A percentile compares a stretch with the other conserved stretches of the same genome.
Evolutionary conservation across 2,113 vertebrate species (phyloP).

Genomic region (Lycocorax pyrrhopterus): DNA sequence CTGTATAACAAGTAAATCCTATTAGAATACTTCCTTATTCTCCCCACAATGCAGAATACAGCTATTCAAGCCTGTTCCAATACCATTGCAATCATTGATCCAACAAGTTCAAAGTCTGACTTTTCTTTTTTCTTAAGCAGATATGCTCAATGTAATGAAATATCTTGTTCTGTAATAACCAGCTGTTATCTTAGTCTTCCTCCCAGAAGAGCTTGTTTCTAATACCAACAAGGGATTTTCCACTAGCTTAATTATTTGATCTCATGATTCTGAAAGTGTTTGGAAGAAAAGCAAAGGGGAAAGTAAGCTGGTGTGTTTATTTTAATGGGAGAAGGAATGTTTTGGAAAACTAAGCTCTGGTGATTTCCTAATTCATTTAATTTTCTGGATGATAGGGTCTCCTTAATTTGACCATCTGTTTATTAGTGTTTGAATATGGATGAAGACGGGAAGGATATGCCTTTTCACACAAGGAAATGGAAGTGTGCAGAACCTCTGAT

Average conservation of each 20-base stretch:
- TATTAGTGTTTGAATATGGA: slow-evolving; percentile 45
- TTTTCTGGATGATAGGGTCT: slow-evolving; percentile 62
- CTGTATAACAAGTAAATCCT: not conserved
- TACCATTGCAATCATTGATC: not conserved
- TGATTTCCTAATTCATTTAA: slow-evolving; percentile 66
- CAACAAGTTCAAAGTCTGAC: slow-evolving; percentile 14
- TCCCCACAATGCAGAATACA: not conserved
- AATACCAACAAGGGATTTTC: slow-evolving; percentile 53
- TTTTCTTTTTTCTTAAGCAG: slow-evolving; percentile 1
- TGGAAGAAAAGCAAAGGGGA: slow-evolving; percentile 13
- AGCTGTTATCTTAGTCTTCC: slow-evolving; percentile 43
- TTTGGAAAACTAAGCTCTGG: slow-evolving; percentile 35
- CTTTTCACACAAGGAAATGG: not conserved
- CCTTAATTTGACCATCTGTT: slow-evolving; percentile 68
- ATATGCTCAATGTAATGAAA: slow-evolving; percentile 17
- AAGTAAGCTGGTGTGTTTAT: slow-evolving; percentile 43
- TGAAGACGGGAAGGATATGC: not conserved
- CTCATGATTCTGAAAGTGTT: slow-evolving; percentile 18
- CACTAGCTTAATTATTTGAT: slow-evolving; percentile 58
- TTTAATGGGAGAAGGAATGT: slow-evolving; percentile 48
- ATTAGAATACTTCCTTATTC: not conserved
- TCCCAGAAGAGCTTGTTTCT: slow-evolving; percentile 28
- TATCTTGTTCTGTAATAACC: slow-evolving; percentile 39
- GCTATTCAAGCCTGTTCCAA: not conserved
- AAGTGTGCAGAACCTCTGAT: not conserved